phyloP scores from a whole-genome alignment of 2,797 vertebrate species.

The Ciconia nigra region DNA sequence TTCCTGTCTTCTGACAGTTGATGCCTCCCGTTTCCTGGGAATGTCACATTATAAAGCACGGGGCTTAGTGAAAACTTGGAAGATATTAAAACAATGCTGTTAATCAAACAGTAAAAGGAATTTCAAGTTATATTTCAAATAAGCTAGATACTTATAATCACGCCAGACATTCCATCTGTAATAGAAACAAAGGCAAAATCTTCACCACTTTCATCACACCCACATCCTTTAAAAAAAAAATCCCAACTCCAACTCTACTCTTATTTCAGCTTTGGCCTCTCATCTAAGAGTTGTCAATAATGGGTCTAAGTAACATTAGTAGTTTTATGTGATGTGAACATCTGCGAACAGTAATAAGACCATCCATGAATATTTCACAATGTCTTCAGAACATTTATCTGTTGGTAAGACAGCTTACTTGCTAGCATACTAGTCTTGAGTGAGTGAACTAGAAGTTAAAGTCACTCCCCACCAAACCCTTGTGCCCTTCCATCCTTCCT shows the following conservation, averaged over 20 bases:
- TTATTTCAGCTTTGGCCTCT: neutral
- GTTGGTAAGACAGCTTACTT: neutral
- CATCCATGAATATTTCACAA: neutral
- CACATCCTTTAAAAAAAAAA: neutral
- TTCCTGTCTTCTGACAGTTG: slow-evolving; percentile 39
- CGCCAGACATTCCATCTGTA: neutral
- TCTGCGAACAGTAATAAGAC: neutral
- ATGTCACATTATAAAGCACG: neutral
- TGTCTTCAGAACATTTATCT: neutral
- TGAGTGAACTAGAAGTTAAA: neutral
- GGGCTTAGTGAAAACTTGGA: slow-evolving; percentile 16
- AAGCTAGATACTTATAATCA: neutral
- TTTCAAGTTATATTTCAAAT: slow-evolving; percentile 26
- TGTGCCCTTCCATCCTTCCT: neutral
- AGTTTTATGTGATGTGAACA: neutral
- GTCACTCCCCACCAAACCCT: fast-evolving
- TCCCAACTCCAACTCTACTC: neutral
- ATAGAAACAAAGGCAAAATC: neutral
- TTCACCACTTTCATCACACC: neutral
- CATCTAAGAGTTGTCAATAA: neutral
- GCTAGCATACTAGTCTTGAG: neutral
- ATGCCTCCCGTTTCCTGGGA: slow-evolving; percentile 50
- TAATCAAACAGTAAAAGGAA: slow-evolving; percentile 44
- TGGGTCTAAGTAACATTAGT: neutral
- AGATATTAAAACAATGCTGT: neutral